These are phyloP conservation scores for Sinocyclocheilus anophthalmus DNA, from an alignment of 2,113 vertebrate genomes.

Conservation along the genomic window DNA sequence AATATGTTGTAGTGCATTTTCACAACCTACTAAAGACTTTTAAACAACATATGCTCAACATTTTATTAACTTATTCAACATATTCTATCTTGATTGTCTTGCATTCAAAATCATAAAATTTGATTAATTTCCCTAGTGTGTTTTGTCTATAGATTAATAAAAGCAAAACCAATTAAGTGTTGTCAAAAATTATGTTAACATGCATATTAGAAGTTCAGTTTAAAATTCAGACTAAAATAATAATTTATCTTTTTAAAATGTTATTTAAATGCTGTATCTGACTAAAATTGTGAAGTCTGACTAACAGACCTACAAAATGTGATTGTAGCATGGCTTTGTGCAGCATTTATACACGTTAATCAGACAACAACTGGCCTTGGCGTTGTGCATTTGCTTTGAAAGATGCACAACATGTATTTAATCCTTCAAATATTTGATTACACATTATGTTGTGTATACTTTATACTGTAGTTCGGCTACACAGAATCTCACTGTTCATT, in stretches of 20 bases:
- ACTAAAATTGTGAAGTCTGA: neutral
- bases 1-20: too few relatives aligned
- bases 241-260: neutral
- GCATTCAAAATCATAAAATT: too few relatives aligned
- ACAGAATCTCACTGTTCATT: neutral
- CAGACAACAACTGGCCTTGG: neutral
- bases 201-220: too few relatives aligned
- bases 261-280: neutral
- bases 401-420: neutral
- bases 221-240: neutral
- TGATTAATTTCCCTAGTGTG: too few relatives aligned
- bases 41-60: too few relatives aligned
- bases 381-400: neutral
- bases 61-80: too few relatives aligned
- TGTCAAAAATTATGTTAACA: too few relatives aligned
- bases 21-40: too few relatives aligned
- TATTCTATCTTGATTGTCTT: too few relatives aligned
- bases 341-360: neutral
- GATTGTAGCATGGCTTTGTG: neutral
- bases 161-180: too few relatives aligned
- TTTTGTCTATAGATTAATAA: too few relatives aligned
- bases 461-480: neutral
- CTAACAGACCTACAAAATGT: neutral
- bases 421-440: neutral
- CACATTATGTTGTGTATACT: neutral